Evolutionary conservation across 2,797 vertebrate species (phyloP), one percentile per base, ranked within the genome.

Genomic region (Fistularia tabacaria): DNA sequence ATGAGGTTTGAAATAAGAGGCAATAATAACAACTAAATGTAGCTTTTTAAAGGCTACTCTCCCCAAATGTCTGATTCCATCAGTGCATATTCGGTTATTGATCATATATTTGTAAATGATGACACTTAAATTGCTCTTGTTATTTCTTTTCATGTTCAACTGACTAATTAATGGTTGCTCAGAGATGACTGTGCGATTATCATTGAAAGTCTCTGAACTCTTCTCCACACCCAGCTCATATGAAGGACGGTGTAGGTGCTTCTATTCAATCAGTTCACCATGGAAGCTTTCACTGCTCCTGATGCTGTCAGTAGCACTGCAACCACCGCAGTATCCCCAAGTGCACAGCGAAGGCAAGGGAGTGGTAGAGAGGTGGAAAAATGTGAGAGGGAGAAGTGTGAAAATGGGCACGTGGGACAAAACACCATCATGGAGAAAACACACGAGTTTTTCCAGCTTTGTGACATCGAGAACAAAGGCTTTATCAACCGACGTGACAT

Each of bases 371-470:
- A 64, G 52, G 58, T 51, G 10, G 44, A 3, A 8, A 44, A 65
- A 43, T 43, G 66, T 36, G 72, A 67, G 57, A 36, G 37, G 75
- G 51, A 79, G 11, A 52, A 64, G 37, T 55, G 5, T 3, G 62
- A 76, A 59, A 69, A 57, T 0, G 54, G 42, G 36, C 62, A 70
- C 8, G 11, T 70, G 53, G 77, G 71, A 25, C 64, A 82, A 66
- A 78, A 62, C 64, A 84, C 84, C 13, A 65, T 98, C 57, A 70
- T 88, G 83, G 91, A 80, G 71, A 96, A 94, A 83, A 92, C 92
- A 7, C 89, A 71, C 1, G 94, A 98, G 60, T 95, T 98, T 75
- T 99, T 99, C 82, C 93, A 92, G 90, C 91, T 93, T 65, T 98
- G 95, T 52, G 97, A 99, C 78, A 74, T 82, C 0, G 95, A 97